Base-by-base conservation (phyloP, 2,113 vertebrate species). In the Daphoenositta chrysoptera region DNA sequence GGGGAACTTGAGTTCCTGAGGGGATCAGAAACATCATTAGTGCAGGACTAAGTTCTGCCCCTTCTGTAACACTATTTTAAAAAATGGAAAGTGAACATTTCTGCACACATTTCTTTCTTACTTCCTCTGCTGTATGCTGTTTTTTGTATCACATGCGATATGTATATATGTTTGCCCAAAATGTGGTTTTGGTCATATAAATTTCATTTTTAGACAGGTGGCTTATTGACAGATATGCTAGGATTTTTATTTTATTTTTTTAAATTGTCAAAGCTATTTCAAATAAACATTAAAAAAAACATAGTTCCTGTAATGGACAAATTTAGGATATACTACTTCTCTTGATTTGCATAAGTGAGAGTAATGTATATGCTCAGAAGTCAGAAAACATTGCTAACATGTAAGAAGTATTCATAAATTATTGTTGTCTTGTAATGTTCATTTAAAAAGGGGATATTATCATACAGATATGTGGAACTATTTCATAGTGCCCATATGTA, bases 241-340 rank as follows among this genome's bases (percentile, higher is more conserved):
- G 94, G 94, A 93, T 96, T 96, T 96, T 96, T 94, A 96, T 97
- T 97, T 96, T 95, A 95, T 96, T 96, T 97, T 96, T 97, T 97
- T 96, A 86, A 94, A 90, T 97, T 95, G 90, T 95, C 75, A 95
- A 96, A 95, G 73, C 79, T 95, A 79, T 96, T 96, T 96, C 94
- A 93, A 95, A 95, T 94, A 90, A 93, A 95, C 69, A 42, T 90
- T 6, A 84, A 72, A 83, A 72, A 89, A 95, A 64, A 53, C 33
- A 68, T 94, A 96, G 70, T 96, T 97, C 90, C 83, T 92, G 28
- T 86, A 94, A 63, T 61, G 91, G 89, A 96, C 90, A 93, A 91
- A 89, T 70, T 96, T 73, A 47, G 53, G 93, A 92, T 69, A 91
- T 79, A 69, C 50, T 96, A 66, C 47, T 86, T 76, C 70, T 88